Conservation (phyloP, 2,797 vertebrate genomes). For the Cuculus canorus region DNA sequence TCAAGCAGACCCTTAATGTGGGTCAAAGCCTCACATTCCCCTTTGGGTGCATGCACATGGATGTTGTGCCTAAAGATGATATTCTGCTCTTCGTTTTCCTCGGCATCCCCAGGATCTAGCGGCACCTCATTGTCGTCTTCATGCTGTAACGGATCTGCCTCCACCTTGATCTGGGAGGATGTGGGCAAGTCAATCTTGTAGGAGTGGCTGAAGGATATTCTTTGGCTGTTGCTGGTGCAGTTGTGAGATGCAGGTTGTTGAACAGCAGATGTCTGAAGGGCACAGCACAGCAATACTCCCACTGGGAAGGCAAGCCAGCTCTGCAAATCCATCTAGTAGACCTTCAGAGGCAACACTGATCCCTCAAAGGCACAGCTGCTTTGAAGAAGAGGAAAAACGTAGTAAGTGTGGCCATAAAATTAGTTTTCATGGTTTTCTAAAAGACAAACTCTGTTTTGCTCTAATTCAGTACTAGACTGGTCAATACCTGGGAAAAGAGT, state of each 20-base stretch:
- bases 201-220: conserved; percentile 87
- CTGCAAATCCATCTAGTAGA: conserved; percentile 66
- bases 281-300: conserved; percentile 71
- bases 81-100: conserved; percentile 80
- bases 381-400: not conserved
- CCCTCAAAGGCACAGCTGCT: conserved; percentile 22
- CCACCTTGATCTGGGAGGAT: conserved; percentile 79
- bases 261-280: conserved; percentile 45
- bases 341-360: conserved; percentile 57
- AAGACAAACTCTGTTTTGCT: not conserved
- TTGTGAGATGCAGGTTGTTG: conserved; percentile 24
- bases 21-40: conserved; percentile 81
- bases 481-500: not conserved
- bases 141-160: conserved; percentile 65
- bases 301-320: conserved; percentile 59
- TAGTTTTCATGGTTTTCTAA: not conserved
- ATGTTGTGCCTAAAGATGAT: conserved; percentile 90
- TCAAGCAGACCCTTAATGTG: conserved; percentile 83
- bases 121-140: conserved; percentile 65
- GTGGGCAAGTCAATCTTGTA: conserved; percentile 85
- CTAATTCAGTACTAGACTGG: not conserved
- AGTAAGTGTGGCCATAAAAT: not conserved
- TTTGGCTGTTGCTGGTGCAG: conserved; percentile 73
- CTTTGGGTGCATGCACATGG: conserved; percentile 78
- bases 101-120: conserved; percentile 23